Base-by-base conservation (phyloP, 2,797 vertebrate species). In the Siniperca scherzeri region DNA sequence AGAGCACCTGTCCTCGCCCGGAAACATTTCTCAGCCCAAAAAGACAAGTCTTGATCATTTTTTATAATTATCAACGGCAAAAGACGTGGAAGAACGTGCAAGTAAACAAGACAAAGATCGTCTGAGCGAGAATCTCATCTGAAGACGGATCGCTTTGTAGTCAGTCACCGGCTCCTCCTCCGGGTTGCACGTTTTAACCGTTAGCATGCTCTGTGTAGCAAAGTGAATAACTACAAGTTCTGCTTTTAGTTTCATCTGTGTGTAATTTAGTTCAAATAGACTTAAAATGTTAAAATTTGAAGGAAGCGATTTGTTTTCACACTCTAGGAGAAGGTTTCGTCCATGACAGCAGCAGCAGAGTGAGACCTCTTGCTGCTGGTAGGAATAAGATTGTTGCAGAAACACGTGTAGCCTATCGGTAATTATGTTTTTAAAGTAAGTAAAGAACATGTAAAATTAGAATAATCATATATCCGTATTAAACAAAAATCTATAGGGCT, bases 21-120 rank as follows among this genome's bases (percentile, higher is more conserved):
- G 53, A 40, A 0, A 68, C 69, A 74, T 90, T 74, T 71, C 70
- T 88, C 5, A 93, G 61, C 1, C 79, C 81, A 0, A 42, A 74
- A 52, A 92, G 2, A 71, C 56, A 86, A 0, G 16, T 53, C 61
- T 67, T 77, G 0, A 83, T 10, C 7, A 87, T 6, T 25, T 67
- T 90, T 4, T 6, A 48, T 3, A 4, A 7, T 36, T 12, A 0
- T 55, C 1, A 27, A 1, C 11, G 0, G 1, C 4, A 1, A n/a
- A 17, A 3, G 30, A 30, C 30, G 30, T 30, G 30, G 30, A 3
- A 30, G 30, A 30, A 22, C 0, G n/a, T 3, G 1, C 0, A 7
- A 1, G 0, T 0, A 0, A 46, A 3, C 3, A 40, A 0, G 2
- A 2, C 53, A 70, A 44, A 80, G 77, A 70, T 80, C 52, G 25